A percentile compares a stretch with the other conserved stretches of the same genome.
Conservation (phyloP, 2,797 vertebrate genomes). For the Pseudochirops cupreus region DNA sequence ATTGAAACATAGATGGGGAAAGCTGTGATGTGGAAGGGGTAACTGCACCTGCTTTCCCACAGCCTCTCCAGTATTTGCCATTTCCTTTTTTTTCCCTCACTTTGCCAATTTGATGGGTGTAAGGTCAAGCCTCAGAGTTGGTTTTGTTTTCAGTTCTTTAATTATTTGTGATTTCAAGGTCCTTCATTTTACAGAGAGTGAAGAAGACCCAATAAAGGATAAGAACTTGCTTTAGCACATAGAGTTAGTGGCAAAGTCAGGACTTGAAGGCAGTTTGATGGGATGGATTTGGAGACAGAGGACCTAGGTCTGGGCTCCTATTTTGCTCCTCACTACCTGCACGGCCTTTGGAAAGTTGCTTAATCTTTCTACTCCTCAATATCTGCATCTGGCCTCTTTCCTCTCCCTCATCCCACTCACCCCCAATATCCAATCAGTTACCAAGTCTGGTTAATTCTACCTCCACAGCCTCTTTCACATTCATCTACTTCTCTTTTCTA, state of each 20-base stretch:
- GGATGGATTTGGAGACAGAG: neutral
- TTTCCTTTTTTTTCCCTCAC: neutral
- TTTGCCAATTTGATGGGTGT: neutral
- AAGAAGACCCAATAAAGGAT: neutral
- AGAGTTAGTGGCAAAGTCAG: neutral
- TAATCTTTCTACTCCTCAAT: neutral
- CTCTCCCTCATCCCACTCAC: neutral
- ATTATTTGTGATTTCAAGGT: neutral
- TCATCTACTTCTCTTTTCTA: neutral
- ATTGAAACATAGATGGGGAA: neutral
- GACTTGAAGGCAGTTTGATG: neutral
- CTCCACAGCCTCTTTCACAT: neutral
- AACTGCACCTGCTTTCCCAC: neutral
- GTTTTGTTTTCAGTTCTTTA: neutral
- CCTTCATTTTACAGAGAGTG: neutral
- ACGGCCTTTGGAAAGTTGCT: neutral
- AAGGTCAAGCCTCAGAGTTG: neutral
- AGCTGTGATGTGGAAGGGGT: neutral
- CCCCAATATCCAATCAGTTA: neutral
- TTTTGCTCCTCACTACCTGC: neutral
- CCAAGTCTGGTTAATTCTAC: neutral
- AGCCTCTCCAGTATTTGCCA: neutral
- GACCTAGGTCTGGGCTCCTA: neutral
- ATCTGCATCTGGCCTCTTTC: neutral
- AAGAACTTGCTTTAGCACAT: neutral